phyloP scores from a whole-genome alignment of 2,888 invertebrate species.

The Philhelius pedissequus region DNA sequence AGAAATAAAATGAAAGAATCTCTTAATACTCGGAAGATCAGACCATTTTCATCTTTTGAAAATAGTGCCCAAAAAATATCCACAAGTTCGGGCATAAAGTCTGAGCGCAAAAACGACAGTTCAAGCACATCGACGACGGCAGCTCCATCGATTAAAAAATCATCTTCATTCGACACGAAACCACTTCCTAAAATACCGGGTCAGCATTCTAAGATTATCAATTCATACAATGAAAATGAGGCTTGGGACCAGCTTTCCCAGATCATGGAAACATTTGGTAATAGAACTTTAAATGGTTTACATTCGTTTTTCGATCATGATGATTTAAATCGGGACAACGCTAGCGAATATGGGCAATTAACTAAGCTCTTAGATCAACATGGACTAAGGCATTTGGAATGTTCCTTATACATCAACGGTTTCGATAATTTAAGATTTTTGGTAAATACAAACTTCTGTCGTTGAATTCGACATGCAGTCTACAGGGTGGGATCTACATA shows the following conservation, averaged over 20 bases:
- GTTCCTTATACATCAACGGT: constrained; percentile 90
- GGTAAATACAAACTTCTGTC: constrained; percentile 82
- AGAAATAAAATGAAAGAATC: constrained; percentile 22
- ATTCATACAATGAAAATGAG: constrained; percentile 96
- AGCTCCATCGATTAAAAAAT: neutral
- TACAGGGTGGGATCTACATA: neutral
- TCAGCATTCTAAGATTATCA: constrained; percentile 82
- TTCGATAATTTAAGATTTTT: constrained; percentile 95
- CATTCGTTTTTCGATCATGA: constrained; percentile 74
- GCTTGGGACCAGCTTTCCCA: constrained; percentile 96
- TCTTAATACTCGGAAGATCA: neutral
- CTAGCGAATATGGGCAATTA: constrained; percentile 72
- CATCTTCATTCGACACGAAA: constrained; percentile 53
- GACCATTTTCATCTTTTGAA: neutral
- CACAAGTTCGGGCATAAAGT: neutral
- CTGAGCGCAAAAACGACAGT: neutral
- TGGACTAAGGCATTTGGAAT: constrained; percentile 90
- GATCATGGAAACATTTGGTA: constrained; percentile 96
- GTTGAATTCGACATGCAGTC: neutral
- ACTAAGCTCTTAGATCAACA: constrained; percentile 89
- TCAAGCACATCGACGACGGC: neutral
- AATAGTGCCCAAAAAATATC: neutral
- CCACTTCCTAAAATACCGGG: constrained; percentile 68
- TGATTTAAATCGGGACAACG: constrained; percentile 72
- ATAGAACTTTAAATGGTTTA: constrained; percentile 83